Evolutionary conservation across 1,140 invertebrate genomes (phyloP), one percentile per base, ranked within the genome.

Genomic region (Spodoptera litura): DNA sequence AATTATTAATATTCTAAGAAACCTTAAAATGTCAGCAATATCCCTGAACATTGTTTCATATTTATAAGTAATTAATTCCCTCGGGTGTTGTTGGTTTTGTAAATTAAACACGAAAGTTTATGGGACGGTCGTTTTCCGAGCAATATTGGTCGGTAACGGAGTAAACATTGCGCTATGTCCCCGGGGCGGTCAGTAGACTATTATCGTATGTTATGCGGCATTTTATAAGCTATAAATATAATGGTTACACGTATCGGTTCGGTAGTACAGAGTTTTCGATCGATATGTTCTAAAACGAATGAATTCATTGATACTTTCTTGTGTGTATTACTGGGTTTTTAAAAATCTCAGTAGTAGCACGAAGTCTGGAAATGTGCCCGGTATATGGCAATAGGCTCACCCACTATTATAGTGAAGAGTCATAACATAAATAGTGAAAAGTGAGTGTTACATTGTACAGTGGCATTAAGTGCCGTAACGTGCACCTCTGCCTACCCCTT

Each of bases 41-140:
- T 59, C 25, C 6, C 58, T 13, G 20, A 35, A 35, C 5, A n/a
- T 62, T 13, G 10, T 35, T n/a, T 6, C 25, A 35, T 6, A 31
- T 35, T 38, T 44, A 64, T 38, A 10, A n/a, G 38, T 44, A 15
- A 62, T 38, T 35, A 62, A 62, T 62, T 62, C 59, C 31, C 31
- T 38, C n/a, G n/a, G 31, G 61, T 49, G n/a, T 44, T 44, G 5
- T 64, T 64, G 15, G 13, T 64, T 59, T 62, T 38, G 5, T 38
- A 66, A 49, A 44, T 66, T n/a, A 66, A 66, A 66, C n/a, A 4
- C 4, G 5, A 10, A 12, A 49, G n/a, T 35, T 62, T 66, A 66
- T 49, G 31, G 2, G 6, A 9, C 9, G 38, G 8, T 66, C 38
- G 62, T 20, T 66, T 49, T 61, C 58, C 27, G 27, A 13, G n/a